phyloP scores from a whole-genome alignment of 2,888 invertebrate species.

The Hydriomena furcata region DNA sequence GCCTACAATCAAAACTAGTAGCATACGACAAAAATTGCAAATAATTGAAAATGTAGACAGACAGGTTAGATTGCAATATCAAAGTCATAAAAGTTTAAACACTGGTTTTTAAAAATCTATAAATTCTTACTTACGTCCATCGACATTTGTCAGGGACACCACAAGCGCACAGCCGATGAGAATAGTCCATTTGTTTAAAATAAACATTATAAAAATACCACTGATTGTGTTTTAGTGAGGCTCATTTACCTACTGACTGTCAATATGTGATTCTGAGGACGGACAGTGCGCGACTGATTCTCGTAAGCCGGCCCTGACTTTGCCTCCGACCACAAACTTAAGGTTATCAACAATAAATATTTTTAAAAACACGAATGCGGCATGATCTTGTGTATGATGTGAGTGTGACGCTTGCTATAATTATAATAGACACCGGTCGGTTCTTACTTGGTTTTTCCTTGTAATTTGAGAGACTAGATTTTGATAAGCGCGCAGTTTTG shows the following conservation, averaged over 20 bases:
- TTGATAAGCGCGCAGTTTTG: neutral
- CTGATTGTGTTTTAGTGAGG: constrained; percentile 33
- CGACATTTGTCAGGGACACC: constrained; percentile 36
- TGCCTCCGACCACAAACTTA: constrained; percentile 50
- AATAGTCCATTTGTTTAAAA: constrained; percentile 36
- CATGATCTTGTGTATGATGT: constrained; percentile 32
- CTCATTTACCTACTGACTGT: constrained; percentile 33
- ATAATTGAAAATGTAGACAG: constrained; percentile 27
- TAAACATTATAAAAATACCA: constrained; percentile 45
- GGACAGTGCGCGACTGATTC: constrained; percentile 58
- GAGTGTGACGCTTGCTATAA: constrained; percentile 42
- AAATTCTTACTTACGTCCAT: constrained; percentile 55
- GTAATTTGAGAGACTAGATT: neutral
- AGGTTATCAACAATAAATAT: constrained; percentile 66
- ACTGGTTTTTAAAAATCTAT: too few relatives aligned
- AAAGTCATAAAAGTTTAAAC: constrained; percentile 38
- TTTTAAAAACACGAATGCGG: constrained; percentile 47
- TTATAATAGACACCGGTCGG: constrained; percentile 37
- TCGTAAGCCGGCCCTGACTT: constrained; percentile 54
- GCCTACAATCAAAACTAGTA: constrained; percentile 25
- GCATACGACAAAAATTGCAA: constrained; percentile 27
- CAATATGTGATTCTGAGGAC: constrained; percentile 47
- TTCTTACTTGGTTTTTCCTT: constrained; percentile 44
- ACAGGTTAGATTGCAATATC: constrained; percentile 33
- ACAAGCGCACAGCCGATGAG: constrained; percentile 40